Evolutionary conservation across 2,797 vertebrate genomes (phyloP), one percentile per base, ranked within the genome.

Genomic region (Diglossa cyanea): DNA sequence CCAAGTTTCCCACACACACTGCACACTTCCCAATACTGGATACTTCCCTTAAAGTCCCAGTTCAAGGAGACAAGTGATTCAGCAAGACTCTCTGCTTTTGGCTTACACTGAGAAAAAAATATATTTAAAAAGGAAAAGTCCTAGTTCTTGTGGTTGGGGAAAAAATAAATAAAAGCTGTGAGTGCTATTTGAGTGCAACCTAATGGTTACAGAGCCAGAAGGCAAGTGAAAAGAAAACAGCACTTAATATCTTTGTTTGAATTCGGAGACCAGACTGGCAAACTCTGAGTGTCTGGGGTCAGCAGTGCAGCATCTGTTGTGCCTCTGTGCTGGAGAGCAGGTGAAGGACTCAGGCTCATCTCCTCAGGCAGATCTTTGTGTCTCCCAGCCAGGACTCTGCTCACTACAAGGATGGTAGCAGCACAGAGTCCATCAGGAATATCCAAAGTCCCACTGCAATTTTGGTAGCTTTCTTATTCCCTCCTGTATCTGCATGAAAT

Each of bases 101-200:
- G 47, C 57, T 92, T 87, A 82, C 17, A 42, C 7, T 25, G 28
- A 88, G 45, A 4, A 25, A 30, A n/a, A 16, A 13, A 2, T 6
- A n/a, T 4, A 53, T 53, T 5, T 4, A 33, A 24, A n/a, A 51
- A n/a, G 6, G 5, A 65, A 68, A 79, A 74, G 26, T 86, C 87
- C 55, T 58, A 37, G 24, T 48, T 92, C 77, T 66, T 84, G 74
- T 76, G 67, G 71, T 63, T 73, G 37, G 26, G 28, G 47, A 30
- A 17, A 17, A 92, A 92, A 94, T 66, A 94, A 95, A 93, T 81
- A 88, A 91, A 95, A 91, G 48, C 71, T 89, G 75, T 89, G 81
- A 92, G 71, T 89, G 68, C 53, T 89, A 80, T 90, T 67, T 86
- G 65, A 93, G 81, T 60, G 67, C 85, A 94, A 63, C 81, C 60